Evolutionary conservation across 2,113 vertebrate genomes (phyloP).

Genomic region (Poecile atricapillus): DNA sequence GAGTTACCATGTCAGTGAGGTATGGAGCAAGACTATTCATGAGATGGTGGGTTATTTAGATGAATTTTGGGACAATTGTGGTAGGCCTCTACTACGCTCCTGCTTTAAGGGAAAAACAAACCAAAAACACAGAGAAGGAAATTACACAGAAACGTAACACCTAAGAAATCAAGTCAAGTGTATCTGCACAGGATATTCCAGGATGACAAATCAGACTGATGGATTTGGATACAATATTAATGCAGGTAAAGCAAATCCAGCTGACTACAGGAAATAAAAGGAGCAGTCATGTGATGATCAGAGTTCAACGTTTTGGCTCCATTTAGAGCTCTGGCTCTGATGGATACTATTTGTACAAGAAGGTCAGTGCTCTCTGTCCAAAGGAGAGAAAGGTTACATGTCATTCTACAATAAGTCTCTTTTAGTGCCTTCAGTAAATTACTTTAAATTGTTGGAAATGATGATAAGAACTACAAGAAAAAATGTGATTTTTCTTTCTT

Average conservation of each 20-base stretch:
- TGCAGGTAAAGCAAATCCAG: background rate
- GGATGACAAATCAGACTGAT: background rate
- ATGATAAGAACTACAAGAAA: background rate
- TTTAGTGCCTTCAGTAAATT: background rate
- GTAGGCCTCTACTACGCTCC: background rate
- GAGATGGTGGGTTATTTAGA: background rate
- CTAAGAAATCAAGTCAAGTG: background rate
- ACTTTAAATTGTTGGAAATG: background rate
- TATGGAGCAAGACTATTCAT: background rate
- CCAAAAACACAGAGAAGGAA: background rate
- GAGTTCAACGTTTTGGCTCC: background rate
- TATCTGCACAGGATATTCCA: background rate
- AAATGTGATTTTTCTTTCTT: background rate
- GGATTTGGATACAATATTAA: background rate
- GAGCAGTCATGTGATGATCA: background rate
- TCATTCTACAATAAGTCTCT: background rate
- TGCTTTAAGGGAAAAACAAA: background rate
- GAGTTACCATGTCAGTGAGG: background rate
- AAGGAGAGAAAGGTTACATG: constrained; percentile 2
- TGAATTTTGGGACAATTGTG: background rate
- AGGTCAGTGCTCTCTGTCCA: background rate
- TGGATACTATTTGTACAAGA: background rate
- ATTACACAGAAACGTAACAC: background rate
- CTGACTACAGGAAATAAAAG: background rate
- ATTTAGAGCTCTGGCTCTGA: background rate